Percentiles rank a stretch among this genome's conserved stretches.
These are phyloP conservation scores for Apostichopus leukothele DNA, from an alignment of 53 echinoderm and acorn worm species.

Conservation along the genomic window DNA sequence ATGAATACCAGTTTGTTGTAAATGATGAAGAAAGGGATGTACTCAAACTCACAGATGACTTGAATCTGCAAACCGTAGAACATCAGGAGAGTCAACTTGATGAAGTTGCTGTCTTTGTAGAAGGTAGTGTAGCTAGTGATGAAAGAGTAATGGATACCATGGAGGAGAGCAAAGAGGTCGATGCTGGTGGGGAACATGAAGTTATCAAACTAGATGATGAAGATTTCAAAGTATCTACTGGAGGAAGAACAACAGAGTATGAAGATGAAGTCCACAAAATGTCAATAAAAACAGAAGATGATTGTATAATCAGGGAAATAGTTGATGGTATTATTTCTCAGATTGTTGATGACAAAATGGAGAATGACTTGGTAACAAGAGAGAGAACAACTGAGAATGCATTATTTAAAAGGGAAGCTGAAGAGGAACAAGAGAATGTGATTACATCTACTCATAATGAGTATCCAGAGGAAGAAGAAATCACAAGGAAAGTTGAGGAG, in stretches of 20 bases:
- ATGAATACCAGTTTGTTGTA: slow-evolving; percentile 7
- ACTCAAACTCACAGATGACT: neutral
- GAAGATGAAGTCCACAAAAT: neutral
- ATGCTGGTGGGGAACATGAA: neutral
- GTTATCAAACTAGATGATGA: neutral
- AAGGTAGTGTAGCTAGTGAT: neutral
- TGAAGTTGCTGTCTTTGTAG: neutral
- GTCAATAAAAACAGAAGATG: neutral
- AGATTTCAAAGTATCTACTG: neutral
- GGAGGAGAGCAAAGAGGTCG: neutral
- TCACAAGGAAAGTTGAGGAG: neutral
- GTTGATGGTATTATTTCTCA: neutral
- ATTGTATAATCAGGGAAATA: neutral
- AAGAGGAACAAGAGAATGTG: neutral
- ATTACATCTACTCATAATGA: neutral
- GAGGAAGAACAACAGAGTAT: neutral
- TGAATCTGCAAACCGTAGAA: neutral
- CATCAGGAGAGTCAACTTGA: neutral
- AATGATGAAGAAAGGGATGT: neutral
- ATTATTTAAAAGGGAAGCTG: neutral
- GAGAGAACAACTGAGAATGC: neutral
- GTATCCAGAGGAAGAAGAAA: neutral
- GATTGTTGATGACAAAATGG: neutral
- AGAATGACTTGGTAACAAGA: neutral
- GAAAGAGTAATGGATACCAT: neutral